These are phyloP conservation scores for Xenus cinereus DNA, from an alignment of 2,113 vertebrate species.

Conservation along the genomic window DNA sequence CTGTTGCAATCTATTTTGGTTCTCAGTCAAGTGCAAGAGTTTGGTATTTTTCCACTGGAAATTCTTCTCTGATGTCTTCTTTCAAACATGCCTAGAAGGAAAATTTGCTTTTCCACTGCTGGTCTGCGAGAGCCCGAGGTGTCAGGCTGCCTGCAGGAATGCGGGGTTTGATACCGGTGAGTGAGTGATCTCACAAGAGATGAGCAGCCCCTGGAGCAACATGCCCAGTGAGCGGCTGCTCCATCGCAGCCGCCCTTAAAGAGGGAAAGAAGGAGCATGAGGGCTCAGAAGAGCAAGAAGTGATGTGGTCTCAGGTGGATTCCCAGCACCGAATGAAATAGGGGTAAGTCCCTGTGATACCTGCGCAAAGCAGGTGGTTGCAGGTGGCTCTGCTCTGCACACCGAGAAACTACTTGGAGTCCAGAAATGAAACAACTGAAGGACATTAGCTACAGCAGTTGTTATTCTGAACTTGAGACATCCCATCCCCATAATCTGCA, in stretches of 20 bases:
- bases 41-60: conserved; percentile 59
- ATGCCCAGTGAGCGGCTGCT: neutral
- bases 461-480: neutral
- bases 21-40: conserved; percentile 29
- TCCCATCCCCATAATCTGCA: neutral
- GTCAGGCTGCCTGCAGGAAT: conserved; percentile 26
- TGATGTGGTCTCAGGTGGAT: neutral
- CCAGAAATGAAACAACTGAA: neutral
- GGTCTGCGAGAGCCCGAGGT: neutral
- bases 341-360: rapidly evolving
- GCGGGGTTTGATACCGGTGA: neutral
- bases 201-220: neutral
- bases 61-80: conserved; percentile 18
- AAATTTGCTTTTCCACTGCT: conserved; percentile 6
- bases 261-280: neutral
- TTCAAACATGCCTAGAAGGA: neutral
- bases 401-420: neutral
- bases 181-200: neutral
- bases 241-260: neutral
- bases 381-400: neutral
- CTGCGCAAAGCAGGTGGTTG: neutral
- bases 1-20: conserved; percentile 38
- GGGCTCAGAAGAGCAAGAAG: neutral
- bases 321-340: rapidly evolving
- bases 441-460: neutral